phyloP scores from a whole-genome alignment of 2,113 vertebrate species.

The Todiramphus saurophagus region DNA sequence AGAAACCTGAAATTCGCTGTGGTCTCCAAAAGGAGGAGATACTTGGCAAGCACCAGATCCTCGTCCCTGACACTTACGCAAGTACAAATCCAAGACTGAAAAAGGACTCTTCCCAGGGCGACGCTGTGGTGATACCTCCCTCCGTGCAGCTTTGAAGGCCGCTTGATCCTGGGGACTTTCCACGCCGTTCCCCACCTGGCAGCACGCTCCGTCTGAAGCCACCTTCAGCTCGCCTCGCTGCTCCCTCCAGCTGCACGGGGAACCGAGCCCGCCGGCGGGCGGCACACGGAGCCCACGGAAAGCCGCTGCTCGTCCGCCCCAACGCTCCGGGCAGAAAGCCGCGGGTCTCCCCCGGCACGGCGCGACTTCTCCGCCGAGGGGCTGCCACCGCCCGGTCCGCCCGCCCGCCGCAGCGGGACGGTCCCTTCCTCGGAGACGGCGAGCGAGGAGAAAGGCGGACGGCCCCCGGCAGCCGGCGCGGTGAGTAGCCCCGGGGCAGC shows the following conservation, averaged over 20 bases:
- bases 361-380: background rate
- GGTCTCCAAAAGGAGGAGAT: background rate
- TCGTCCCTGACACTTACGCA: background rate
- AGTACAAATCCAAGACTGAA: fast-evolving
- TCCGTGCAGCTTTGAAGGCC: fast-evolving
- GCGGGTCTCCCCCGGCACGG: background rate
- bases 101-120: background rate
- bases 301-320: background rate
- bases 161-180: background rate
- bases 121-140: fast-evolving
- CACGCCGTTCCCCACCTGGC: background rate
- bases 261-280: too few relatives aligned
- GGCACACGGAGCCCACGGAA: background rate
- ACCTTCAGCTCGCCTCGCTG: background rate
- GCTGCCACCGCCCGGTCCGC: background rate
- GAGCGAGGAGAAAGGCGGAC: too few relatives aligned
- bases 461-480: background rate
- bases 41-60: fast-evolving
- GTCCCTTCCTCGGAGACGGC: background rate
- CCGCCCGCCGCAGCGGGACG: background rate
- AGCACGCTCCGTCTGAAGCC: background rate
- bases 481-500: background rate
- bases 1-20: background rate
- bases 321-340: background rate
- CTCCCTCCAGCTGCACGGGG: background rate